Percentiles rank a stretch among this genome's conserved stretches.
Evolutionary conservation across 2,113 vertebrate genomes (phyloP).

Genomic region (Xenopus laevis): DNA sequence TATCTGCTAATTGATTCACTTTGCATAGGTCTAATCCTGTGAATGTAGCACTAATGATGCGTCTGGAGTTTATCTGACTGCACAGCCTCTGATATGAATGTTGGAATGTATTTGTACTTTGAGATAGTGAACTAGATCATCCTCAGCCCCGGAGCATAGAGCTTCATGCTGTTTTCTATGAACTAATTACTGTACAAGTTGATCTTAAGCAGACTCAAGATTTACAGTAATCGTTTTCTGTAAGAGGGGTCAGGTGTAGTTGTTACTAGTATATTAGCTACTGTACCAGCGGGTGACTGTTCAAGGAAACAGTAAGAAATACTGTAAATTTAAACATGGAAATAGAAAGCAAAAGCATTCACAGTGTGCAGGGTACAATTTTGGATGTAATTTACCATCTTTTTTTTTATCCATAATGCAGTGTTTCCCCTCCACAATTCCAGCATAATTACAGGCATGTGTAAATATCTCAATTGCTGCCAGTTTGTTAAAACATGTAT

Average conservation of each 20-base stretch:
- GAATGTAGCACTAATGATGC: neutral
- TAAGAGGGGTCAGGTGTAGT: neutral
- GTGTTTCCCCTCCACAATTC: too few species aligned
- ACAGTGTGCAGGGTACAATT: too few species aligned
- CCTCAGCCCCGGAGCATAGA: neutral
- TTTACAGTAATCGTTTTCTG: neutral
- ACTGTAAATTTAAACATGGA: too few species aligned
- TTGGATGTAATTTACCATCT: too few species aligned
- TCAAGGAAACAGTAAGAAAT: too few species aligned
- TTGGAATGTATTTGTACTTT: neutral
- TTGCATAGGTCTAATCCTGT: conserved; percentile 12
- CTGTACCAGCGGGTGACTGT: too few species aligned
- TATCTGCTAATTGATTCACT: conserved; percentile 11
- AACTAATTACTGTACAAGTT: neutral
- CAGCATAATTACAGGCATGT: too few species aligned
- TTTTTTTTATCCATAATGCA: too few species aligned
- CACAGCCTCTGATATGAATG: conserved; percentile 1
- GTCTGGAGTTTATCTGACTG: neutral
- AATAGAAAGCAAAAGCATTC: too few species aligned
- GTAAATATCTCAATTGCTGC: too few species aligned
- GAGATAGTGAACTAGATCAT: neutral
- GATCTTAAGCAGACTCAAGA: neutral
- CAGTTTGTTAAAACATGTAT: too few species aligned
- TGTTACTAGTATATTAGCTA: neutral
- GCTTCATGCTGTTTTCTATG: neutral